These are phyloP conservation scores for Bufo bufo DNA, from an alignment of 2,113 vertebrate genomes.

Conservation along the genomic window DNA sequence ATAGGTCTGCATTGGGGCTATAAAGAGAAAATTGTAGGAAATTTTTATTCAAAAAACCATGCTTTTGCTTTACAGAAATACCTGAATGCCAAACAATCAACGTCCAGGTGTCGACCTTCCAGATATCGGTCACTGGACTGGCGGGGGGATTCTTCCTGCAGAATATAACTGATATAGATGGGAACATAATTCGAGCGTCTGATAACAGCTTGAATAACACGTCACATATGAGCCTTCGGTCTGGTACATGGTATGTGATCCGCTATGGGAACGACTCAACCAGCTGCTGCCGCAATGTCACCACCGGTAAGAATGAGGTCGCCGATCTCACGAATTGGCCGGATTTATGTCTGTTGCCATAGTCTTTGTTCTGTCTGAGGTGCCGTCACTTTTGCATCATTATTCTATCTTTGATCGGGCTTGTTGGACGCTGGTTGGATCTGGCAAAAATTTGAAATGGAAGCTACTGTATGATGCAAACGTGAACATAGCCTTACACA, in stretches of 20 bases:
- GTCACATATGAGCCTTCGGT: not conserved
- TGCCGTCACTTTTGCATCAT: too few relatives aligned
- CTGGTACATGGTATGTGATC: constrained; percentile 27
- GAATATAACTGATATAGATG: constrained; percentile 24
- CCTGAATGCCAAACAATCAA: not conserved
- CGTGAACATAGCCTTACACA: too few relatives aligned
- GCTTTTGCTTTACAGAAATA: not conserved
- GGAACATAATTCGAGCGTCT: not conserved
- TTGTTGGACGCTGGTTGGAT: too few relatives aligned
- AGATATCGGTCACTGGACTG: not conserved
- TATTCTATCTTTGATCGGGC: too few relatives aligned
- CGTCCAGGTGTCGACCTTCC: not conserved
- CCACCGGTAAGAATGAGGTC: constrained; percentile 22
- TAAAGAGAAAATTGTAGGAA: not conserved
- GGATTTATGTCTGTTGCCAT: not conserved
- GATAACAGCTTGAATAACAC: constrained; percentile 10
- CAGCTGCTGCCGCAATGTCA: constrained; percentile 25
- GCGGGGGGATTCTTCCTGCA: not conserved
- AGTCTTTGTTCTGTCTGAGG: not conserved
- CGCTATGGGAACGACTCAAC: constrained; percentile 16
- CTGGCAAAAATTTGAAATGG: too few relatives aligned
- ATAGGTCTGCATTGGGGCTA: not conserved
- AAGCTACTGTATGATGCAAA: too few relatives aligned
- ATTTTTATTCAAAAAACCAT: not conserved
- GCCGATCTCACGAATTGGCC: too few relatives aligned